phyloP scores from a whole-genome alignment of 2,888 invertebrate species.

The Agonopterix heracliana region DNA sequence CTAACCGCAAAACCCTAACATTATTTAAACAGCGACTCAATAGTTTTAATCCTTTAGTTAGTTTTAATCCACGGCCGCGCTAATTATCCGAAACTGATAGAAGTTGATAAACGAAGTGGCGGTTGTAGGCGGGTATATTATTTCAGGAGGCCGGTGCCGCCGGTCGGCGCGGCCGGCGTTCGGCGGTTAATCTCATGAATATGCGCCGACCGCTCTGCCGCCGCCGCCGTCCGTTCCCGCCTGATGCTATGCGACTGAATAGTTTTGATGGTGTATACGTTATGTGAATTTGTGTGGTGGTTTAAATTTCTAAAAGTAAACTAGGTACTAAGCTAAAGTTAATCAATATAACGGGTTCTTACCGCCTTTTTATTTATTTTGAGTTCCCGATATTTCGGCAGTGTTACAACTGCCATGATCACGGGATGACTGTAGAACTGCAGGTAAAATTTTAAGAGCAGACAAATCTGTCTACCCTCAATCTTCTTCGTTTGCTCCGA shows the following conservation, averaged over 20 bases:
- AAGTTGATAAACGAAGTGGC: not conserved
- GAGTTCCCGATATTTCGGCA: too few species aligned
- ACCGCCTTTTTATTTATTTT: too few species aligned
- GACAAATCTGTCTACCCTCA: too few species aligned
- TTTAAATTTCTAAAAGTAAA: too few species aligned
- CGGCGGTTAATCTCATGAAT: slow-evolving; percentile 52
- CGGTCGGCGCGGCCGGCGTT: not conserved
- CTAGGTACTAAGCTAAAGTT: too few species aligned
- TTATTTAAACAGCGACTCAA: not conserved
- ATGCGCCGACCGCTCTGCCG: slow-evolving; percentile 39
- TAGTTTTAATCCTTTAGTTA: not conserved
- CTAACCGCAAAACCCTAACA: not conserved
- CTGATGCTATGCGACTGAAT: slow-evolving; percentile 11
- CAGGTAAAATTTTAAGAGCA: too few species aligned
- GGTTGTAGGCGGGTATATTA: not conserved
- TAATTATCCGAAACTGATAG: not conserved
- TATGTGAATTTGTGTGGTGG: too few species aligned
- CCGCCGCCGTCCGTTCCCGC: slow-evolving; percentile 31
- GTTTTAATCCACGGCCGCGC: not conserved
- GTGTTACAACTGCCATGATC: too few species aligned
- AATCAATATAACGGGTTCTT: too few species aligned
- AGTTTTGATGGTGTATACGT: not conserved
- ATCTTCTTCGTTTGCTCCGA: too few species aligned
- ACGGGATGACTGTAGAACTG: too few species aligned
- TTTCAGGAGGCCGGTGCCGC: not conserved